Evolutionary conservation across 1,140 invertebrate genomes (phyloP), one percentile per base, ranked within the genome.

Genomic region (Heterodera carotae): DNA sequence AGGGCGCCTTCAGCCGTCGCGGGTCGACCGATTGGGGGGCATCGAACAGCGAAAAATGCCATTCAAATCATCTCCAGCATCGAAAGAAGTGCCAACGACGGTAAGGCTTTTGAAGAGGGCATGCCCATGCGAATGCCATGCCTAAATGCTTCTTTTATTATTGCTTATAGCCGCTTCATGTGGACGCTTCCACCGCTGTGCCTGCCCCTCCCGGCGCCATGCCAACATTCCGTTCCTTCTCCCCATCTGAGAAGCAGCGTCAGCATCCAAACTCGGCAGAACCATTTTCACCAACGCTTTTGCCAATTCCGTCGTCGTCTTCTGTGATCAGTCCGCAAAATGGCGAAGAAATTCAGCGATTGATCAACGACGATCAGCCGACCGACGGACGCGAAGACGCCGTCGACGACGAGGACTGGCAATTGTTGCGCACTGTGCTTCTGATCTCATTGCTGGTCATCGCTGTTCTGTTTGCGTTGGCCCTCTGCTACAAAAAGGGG

Each of bases 401-500:
- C 7, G 53, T 8, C 15, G 64, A 74, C 25, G 56, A 56, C 18
- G 56, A 74, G n/a, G 56, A 74, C n/a, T 74, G 72, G 72, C 15
- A 56, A 34, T 39, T 74, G 59, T 25, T 74, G 33, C 72, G 72
- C 56, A 74, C 66, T 62, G 72, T 74, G 31, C 39, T 74, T n/a
- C 48, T 74, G 33, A 64, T 74, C n/a, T 31, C 62, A 7, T 36
- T 74, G 53, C 64, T 74, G 12, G 29, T 22, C 36, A 36, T 74
- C 59, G 56, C 64, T 22, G 48, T 74, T 29, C 18, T 74, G 25
- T 29, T 66, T 6, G 25, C 10, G 0, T 31, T 74, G 3, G 72
- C 56, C 18, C 2, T 74, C 15, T 74, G 43, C 27, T 74, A 64
- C 25, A 74, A 62, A 7, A 34, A 64, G 3, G 8, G 56, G 31